phyloP scores from a whole-genome alignment of 1,140 invertebrate species.

The Lordiphosa clarofinis region DNA sequence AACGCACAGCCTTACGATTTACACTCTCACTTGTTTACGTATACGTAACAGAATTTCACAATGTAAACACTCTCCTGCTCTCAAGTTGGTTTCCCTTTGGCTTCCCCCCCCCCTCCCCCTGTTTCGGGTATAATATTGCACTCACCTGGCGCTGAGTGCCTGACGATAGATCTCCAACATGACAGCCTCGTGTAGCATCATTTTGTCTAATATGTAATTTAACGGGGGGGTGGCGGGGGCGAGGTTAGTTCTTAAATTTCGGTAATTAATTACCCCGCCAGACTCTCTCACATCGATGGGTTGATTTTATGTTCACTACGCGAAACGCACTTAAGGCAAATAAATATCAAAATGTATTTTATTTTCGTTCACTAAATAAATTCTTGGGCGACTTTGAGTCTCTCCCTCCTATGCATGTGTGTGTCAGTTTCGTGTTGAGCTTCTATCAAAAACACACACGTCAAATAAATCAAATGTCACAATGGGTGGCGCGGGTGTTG shows the following conservation, averaged over 20 bases:
- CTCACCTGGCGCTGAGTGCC: constrained; percentile 79
- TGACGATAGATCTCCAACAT: constrained; percentile 80
- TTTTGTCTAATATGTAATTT: constrained; percentile 43
- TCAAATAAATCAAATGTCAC: constrained; percentile 80
- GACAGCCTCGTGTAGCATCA: constrained; percentile 80
- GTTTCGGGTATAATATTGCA: background rate
- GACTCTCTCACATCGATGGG: constrained; percentile 44
- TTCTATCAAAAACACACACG: constrained; percentile 79
- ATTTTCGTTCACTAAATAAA: constrained; percentile 53
- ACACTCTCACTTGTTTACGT: no score
- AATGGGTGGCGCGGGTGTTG: constrained; percentile 40
- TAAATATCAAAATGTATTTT: constrained; percentile 35
- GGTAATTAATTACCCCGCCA: constrained; percentile 32
- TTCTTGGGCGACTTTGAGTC: constrained; percentile 40
- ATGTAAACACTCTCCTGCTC: no score
- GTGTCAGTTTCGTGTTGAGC: constrained; percentile 76
- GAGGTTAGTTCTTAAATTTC: background rate
- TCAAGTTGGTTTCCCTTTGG: no score
- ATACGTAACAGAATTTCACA: no score
- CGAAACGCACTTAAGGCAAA: constrained; percentile 33
- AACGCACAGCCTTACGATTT: no score
- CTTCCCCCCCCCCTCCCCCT: no score
- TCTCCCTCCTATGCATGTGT: constrained; percentile 13
- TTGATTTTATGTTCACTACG: constrained; percentile 23
- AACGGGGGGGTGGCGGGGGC: no score